These are phyloP conservation scores for Clostera curtula DNA, from an alignment of 2,888 invertebrate species.

Conservation along the genomic window DNA sequence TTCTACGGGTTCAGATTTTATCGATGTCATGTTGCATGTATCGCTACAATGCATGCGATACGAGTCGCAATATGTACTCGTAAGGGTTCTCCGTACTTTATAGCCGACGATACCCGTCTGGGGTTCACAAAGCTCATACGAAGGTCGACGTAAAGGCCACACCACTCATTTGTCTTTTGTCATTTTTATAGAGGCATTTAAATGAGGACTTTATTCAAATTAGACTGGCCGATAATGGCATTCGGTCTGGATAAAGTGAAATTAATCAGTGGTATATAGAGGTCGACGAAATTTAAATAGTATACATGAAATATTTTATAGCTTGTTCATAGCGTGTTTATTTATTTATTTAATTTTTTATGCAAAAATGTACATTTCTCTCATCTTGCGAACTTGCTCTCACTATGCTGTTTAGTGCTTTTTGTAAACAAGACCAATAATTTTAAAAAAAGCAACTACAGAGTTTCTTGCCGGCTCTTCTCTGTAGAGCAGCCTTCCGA, in stretches of 20 bases:
- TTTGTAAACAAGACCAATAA: too few species aligned
- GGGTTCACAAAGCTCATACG: conserved; percentile 14
- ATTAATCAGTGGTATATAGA: too few species aligned
- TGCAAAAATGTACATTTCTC: too few species aligned
- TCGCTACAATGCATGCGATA: conserved; percentile 8
- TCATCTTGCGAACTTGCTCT: too few species aligned
- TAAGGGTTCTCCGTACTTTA: conserved; percentile 10
- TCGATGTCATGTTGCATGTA: conserved; percentile 23
- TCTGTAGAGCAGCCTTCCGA: too few species aligned
- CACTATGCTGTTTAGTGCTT: too few species aligned
- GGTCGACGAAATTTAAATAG: too few species aligned
- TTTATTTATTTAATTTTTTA: too few species aligned
- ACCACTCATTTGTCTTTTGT: conserved; percentile 13
- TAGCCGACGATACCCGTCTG: conserved; percentile 9
- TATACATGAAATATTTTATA: too few species aligned
- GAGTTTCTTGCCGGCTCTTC: too few species aligned
- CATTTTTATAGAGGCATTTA: conserved; percentile 14
- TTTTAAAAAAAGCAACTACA: too few species aligned
- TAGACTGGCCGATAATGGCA: conserved; percentile 7
- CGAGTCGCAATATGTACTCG: conserved; percentile 13
- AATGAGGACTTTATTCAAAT: conserved; percentile 14
- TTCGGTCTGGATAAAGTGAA: conserved; percentile 5
- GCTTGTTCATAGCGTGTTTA: too few species aligned
- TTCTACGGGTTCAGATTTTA: conserved; percentile 20
- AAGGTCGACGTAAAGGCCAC: conserved; percentile 10